Percentiles rank a stretch among this genome's conserved stretches.
These are phyloP conservation scores for Pristionchus arcanus DNA, from an alignment of 2,888 invertebrate species.

Conservation along the genomic window DNA sequence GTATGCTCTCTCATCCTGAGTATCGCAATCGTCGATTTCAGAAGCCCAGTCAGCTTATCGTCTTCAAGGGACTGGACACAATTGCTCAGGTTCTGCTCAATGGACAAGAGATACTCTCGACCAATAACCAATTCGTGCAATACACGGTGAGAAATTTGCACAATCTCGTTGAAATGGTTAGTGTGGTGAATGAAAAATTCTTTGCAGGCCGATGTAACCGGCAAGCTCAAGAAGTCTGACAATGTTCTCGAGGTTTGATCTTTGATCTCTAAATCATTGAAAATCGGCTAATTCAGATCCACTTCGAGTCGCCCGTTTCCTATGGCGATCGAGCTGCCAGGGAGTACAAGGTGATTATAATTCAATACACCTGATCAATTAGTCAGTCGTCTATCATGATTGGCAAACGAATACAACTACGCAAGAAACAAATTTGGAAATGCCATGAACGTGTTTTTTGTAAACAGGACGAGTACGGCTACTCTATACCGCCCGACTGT, in stretches of 20 bases:
- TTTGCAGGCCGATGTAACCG: constrained; percentile 41
- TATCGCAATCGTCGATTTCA: background rate
- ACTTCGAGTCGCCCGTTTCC: constrained; percentile 71
- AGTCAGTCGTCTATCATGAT: background rate
- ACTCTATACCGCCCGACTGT: constrained; percentile 86
- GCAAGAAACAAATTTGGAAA: background rate
- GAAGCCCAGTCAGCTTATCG: constrained; percentile 80
- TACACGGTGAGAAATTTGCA: constrained; percentile 50
- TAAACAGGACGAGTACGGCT: background rate
- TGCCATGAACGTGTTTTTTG: background rate
- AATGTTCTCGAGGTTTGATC: background rate
- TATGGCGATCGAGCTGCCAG: constrained; percentile 62
- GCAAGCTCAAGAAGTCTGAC: background rate
- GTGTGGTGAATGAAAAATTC: background rate
- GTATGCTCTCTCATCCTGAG: too few species aligned
- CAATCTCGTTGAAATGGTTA: too few species aligned
- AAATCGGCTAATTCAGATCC: constrained; percentile 55
- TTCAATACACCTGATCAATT: background rate
- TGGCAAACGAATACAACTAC: background rate
- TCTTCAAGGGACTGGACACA: constrained; percentile 92
- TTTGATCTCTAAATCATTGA: background rate
- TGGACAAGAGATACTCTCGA: constrained; percentile 78
- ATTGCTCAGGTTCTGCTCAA: constrained; percentile 88
- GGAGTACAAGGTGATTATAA: constrained; percentile 64
- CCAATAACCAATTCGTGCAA: constrained; percentile 70